Conservation (phyloP, 2,113 vertebrate species). For the Micromys minutus region DNA sequence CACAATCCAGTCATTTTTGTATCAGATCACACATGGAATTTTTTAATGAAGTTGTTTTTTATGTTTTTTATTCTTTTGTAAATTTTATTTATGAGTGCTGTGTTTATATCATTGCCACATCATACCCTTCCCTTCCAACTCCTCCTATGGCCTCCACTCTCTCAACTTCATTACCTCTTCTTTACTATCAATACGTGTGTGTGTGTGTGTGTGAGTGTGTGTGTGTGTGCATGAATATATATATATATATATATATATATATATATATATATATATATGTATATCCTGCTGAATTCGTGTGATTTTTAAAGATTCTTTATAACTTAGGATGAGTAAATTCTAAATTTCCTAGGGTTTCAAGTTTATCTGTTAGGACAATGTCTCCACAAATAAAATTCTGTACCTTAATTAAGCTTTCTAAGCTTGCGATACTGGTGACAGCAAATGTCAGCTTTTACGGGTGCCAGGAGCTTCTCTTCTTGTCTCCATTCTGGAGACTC, state of each 20-base stretch:
- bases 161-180: neutral
- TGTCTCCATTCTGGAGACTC: slow-evolving; percentile 6
- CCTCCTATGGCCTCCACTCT: neutral
- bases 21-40: slow-evolving; percentile 9
- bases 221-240: no score
- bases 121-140: no score
- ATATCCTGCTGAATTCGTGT: no score
- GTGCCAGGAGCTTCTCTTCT: neutral
- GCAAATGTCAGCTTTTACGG: slow-evolving; percentile 63
- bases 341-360: slow-evolving; percentile 50
- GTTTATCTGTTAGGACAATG: neutral
- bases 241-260: no score
- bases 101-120: neutral
- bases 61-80: neutral
- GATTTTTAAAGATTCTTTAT: neutral
- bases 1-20: slow-evolving; percentile 44
- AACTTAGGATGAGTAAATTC: slow-evolving; percentile 19
- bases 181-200: neutral
- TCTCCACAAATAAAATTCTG: neutral
- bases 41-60: slow-evolving; percentile 58
- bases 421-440: neutral
- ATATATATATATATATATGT: neutral
- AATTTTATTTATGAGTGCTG: neutral
- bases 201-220: no score
- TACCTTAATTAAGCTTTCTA: slow-evolving; percentile 17